A percentile compares a stretch with the other conserved stretches of the same genome.
Evolutionary conservation across 2,888 invertebrate species (phyloP).

Genomic region (Teleiodes luculella): DNA sequence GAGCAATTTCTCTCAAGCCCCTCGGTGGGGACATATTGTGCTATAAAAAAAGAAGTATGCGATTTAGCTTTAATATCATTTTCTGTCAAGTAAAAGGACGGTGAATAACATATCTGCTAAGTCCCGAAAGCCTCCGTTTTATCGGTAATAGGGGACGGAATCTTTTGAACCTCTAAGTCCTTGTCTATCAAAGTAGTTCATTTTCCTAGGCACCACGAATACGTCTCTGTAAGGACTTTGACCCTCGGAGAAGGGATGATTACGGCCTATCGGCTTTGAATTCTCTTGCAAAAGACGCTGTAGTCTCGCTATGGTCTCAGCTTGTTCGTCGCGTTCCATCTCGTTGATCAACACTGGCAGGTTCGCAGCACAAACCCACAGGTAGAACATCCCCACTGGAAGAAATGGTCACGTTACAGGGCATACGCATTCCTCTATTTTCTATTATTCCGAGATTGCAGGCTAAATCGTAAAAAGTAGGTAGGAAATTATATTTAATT

Average conservation of each 20-base stretch:
- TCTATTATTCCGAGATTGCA: too few relatives aligned
- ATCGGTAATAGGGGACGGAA: slow-evolving; percentile 5
- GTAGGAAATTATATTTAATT: too few relatives aligned
- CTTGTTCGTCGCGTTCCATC: slow-evolving; percentile 59
- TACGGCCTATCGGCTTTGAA: slow-evolving; percentile 6
- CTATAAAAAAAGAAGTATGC: too few relatives aligned
- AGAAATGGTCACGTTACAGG: slow-evolving; percentile 19
- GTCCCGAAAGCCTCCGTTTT: too few relatives aligned
- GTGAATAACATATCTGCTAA: too few relatives aligned
- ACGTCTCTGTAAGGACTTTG: slow-evolving; percentile 1
- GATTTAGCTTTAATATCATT: too few relatives aligned
- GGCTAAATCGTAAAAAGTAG: too few relatives aligned
- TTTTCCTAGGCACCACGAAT: slow-evolving; percentile 9
- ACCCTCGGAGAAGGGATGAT: neutral
- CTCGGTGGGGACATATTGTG: too few relatives aligned
- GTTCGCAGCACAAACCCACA: slow-evolving; percentile 66
- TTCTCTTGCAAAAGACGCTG: slow-evolving; percentile 45
- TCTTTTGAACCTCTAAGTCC: neutral
- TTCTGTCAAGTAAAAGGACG: too few relatives aligned
- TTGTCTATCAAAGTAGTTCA: neutral
- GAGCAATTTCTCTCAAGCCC: too few relatives aligned
- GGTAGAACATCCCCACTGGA: slow-evolving; percentile 68
- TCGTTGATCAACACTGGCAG: slow-evolving; percentile 64
- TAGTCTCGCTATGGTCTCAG: slow-evolving; percentile 51
- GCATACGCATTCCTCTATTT: neutral